These are phyloP conservation scores for Pagrus major DNA, from an alignment of 2,113 vertebrate genomes.

Conservation along the genomic window DNA sequence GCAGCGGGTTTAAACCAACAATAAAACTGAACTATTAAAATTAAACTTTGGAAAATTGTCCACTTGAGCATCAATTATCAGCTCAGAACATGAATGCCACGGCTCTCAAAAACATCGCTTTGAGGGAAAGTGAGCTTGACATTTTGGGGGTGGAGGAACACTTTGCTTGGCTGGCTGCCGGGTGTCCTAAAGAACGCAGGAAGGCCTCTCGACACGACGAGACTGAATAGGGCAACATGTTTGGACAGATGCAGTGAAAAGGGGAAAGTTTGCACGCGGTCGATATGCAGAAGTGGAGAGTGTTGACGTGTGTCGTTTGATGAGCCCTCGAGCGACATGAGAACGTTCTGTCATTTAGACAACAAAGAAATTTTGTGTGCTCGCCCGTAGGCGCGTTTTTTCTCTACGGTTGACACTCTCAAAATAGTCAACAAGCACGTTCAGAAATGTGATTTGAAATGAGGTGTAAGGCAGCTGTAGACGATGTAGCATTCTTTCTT, in stretches of 20 bases:
- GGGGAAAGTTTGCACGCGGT: constrained; percentile 22
- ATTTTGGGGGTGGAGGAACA: constrained; percentile 3
- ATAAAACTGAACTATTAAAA: background rate
- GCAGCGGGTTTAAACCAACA: constrained; percentile 19
- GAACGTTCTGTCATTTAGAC: background rate
- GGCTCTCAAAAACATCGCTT: background rate
- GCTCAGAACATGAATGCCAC: background rate
- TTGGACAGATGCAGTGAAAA: constrained; percentile 44
- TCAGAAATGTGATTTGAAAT: background rate
- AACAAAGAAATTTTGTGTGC: background rate
- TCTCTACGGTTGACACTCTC: background rate
- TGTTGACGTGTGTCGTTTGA: background rate
- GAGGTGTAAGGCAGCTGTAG: background rate
- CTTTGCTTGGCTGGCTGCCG: constrained; percentile 16
- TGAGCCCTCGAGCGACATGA: background rate
- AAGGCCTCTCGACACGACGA: background rate
- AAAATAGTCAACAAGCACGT: background rate
- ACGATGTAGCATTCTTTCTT: background rate
- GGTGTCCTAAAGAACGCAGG: background rate
- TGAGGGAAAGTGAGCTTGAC: constrained; percentile 10
- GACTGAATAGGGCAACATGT: constrained; percentile 40
- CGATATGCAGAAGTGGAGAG: background rate
- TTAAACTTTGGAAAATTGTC: background rate
- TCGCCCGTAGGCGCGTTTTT: background rate
- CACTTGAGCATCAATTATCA: background rate